These are phyloP conservation scores for Tangachromis dhanisi DNA, from an alignment of 2,113 vertebrate species.

Conservation along the genomic window DNA sequence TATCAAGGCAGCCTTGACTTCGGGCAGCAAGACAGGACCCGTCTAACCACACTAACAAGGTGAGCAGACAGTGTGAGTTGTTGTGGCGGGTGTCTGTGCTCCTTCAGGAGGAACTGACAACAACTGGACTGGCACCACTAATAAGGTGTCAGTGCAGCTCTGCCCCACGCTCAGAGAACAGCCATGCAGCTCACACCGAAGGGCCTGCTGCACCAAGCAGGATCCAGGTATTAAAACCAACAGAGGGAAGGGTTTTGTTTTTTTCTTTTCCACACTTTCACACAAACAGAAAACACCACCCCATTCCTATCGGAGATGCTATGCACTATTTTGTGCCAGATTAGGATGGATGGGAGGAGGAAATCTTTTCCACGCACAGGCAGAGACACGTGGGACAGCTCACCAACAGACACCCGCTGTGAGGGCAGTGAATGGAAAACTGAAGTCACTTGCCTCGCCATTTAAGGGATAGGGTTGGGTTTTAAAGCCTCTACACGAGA, in stretches of 20 bases:
- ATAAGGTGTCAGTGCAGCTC: constrained; percentile 43
- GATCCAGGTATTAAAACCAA: neutral
- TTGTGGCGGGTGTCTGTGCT: constrained; percentile 31
- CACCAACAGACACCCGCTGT: neutral
- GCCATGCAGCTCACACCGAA: neutral
- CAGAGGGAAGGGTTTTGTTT: neutral
- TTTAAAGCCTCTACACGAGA: neutral
- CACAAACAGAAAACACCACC: neutral
- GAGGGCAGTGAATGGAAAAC: neutral
- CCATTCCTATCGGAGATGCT: neutral
- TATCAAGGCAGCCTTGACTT: constrained; percentile 3
- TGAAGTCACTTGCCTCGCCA: neutral
- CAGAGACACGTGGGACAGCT: neutral
- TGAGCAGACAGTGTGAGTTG: constrained; percentile 35
- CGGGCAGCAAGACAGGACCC: constrained; percentile 5
- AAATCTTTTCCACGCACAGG: neutral
- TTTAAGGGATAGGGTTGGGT: neutral
- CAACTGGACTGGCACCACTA: constrained; percentile 29
- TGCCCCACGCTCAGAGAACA: constrained; percentile 8
- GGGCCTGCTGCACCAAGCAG: neutral
- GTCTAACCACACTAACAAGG: constrained; percentile 51
- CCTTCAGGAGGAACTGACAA: constrained; percentile 42
- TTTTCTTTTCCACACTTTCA: neutral
- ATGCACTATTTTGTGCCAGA: neutral
- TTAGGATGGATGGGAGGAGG: neutral